These are phyloP conservation scores for Mactromeris polynyma DNA, from an alignment of 2,888 invertebrate genomes.

Conservation along the genomic window DNA sequence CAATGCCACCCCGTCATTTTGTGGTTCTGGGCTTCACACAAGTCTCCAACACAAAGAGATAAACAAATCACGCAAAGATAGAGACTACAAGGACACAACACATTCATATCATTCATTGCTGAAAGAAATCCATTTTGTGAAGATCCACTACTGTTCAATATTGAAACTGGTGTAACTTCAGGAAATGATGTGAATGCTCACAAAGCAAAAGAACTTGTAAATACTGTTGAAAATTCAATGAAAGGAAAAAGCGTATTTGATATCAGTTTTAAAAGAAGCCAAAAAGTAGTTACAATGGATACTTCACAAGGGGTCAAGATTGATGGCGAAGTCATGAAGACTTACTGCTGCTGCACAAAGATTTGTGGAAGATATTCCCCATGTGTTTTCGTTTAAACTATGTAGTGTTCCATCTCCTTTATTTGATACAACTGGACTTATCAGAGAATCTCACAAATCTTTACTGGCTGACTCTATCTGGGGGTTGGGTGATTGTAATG, in stretches of 20 bases:
- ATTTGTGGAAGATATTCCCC: neutral
- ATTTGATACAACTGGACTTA: conserved; percentile 29
- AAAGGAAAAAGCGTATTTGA: conserved; percentile 38
- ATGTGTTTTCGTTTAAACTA: conserved; percentile 11
- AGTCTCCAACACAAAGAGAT: no score
- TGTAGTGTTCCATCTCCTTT: conserved; percentile 20
- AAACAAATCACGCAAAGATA: no score
- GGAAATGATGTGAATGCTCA: no score
- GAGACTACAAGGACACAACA: no score
- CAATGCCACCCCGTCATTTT: no score
- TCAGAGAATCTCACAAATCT: conserved; percentile 18
- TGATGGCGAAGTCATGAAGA: conserved; percentile 2
- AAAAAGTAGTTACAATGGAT: conserved; percentile 54
- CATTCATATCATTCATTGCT: no score
- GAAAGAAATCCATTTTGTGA: no score
- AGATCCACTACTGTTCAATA: no score
- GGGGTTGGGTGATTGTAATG: neutral
- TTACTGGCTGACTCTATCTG: conserved; percentile 17
- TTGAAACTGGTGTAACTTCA: no score
- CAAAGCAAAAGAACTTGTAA: no score
- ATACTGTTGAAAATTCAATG: no score
- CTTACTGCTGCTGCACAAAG: conserved; percentile 21
- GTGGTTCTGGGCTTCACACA: no score
- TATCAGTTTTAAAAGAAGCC: conserved; percentile 54
- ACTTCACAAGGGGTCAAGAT: conserved; percentile 9